These are phyloP conservation scores for Epinephelus coioides DNA, from an alignment of 2,797 vertebrate species.

Conservation along the genomic window DNA sequence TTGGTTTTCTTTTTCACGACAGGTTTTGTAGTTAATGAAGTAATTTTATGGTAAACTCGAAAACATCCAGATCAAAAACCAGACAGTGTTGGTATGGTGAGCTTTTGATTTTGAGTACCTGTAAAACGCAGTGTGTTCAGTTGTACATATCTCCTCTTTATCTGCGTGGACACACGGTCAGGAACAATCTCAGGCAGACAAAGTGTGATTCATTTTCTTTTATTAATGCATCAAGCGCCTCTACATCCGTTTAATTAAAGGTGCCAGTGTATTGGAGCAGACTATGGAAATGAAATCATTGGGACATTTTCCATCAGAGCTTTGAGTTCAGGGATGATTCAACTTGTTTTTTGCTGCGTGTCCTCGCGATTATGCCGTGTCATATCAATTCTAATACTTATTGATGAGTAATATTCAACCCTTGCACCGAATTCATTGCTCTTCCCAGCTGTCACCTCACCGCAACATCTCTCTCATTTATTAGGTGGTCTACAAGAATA, in stretches of 20 bases:
- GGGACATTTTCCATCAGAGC: conserved; percentile 26
- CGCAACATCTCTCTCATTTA: conserved; percentile 58
- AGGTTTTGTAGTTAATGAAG: conserved; percentile 43
- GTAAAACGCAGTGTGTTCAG: conserved; percentile 61
- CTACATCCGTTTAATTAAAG: conserved; percentile 43
- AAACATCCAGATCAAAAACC: conserved; percentile 20
- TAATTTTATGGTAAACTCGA: conserved; percentile 18
- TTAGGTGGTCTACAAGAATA: conserved; percentile 97
- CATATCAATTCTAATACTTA: conserved; percentile 54
- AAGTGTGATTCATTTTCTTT: conserved; percentile 13
- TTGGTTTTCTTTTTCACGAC: conserved; percentile 6
- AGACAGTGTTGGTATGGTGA: conserved; percentile 2
- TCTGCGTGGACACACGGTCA: conserved; percentile 36
- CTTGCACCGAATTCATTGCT: conserved; percentile 36
- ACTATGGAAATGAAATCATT: conserved; percentile 27
- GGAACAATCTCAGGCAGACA: conserved; percentile 7
- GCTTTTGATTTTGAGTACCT: conserved; percentile 45
- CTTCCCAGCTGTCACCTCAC: conserved; percentile 61
- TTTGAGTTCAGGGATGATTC: conserved; percentile 48
- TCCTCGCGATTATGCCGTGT: conserved; percentile 40
- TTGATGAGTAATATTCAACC: conserved; percentile 67
- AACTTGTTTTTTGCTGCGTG: conserved; percentile 10
- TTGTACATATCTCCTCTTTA: conserved; percentile 34
- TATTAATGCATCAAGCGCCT: conserved; percentile 24
- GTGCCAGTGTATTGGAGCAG: conserved; percentile 38